Evolutionary conservation across 2,797 vertebrate species (phyloP).

Genomic region (Enteromius viviparus): DNA sequence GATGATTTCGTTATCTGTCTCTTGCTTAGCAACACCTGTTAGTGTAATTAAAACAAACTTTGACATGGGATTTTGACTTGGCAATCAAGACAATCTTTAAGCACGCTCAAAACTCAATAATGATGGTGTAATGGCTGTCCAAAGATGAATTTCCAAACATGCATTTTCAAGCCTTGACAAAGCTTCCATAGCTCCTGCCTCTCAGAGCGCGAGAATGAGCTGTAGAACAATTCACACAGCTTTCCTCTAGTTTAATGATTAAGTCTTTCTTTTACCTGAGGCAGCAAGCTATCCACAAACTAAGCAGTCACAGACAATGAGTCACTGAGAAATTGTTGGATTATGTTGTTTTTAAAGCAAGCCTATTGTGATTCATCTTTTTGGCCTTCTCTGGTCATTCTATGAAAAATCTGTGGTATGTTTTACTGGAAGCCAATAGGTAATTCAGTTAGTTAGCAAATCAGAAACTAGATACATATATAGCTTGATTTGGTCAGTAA

Average conservation of each 20-base stretch:
- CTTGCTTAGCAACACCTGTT: slow-evolving; percentile 77
- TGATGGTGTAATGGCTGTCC: slow-evolving; percentile 41
- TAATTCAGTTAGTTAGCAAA: neutral
- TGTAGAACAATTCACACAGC: neutral
- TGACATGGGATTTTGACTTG: slow-evolving; percentile 72
- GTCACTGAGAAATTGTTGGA: slow-evolving; percentile 20
- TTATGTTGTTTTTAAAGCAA: slow-evolving; percentile 22
- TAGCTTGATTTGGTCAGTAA: neutral
- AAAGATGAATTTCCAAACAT: slow-evolving; percentile 52
- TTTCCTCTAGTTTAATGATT: slow-evolving; percentile 19
- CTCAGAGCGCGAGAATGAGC: neutral
- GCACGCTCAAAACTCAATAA: slow-evolving; percentile 56
- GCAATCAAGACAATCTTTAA: slow-evolving; percentile 69
- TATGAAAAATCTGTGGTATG: neutral
- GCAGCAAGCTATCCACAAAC: slow-evolving; percentile 6
- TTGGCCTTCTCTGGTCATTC: neutral
- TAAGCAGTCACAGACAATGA: slow-evolving; percentile 4
- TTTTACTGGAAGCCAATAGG: neutral
- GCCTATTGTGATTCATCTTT: slow-evolving; percentile 1
- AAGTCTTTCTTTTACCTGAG: slow-evolving; percentile 15
- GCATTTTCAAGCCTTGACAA: slow-evolving; percentile 28
- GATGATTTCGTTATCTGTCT: slow-evolving; percentile 75
- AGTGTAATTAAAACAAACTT: slow-evolving; percentile 77
- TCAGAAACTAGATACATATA: neutral
- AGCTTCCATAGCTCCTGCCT: neutral